A percentile compares a stretch with the other conserved stretches of the same genome.
Conservation (phyloP, 2,888 invertebrate genomes). For the Erebia aethiops region DNA sequence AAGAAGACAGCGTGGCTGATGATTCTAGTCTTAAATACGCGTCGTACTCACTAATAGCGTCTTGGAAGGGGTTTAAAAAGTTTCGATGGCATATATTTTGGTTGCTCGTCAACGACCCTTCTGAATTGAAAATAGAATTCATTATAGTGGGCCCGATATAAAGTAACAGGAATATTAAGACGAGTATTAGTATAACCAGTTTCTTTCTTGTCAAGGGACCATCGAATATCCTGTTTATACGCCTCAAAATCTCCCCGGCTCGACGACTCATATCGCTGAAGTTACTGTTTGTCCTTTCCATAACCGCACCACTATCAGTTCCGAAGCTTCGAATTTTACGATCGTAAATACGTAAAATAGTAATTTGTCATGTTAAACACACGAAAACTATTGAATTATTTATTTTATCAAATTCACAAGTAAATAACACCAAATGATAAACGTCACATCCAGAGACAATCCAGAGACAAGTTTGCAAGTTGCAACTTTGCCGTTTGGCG, state of each 20-base stretch:
- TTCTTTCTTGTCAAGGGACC: constrained; percentile 79
- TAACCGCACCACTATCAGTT: constrained; percentile 43
- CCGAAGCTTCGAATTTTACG: constrained; percentile 1
- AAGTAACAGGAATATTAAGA: constrained; percentile 82
- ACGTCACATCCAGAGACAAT: too few species aligned
- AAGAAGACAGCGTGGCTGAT: constrained; percentile 71
- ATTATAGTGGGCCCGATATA: constrained; percentile 86
- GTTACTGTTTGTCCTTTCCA: constrained; percentile 66
- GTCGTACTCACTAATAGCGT: constrained; percentile 85
- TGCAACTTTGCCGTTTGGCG: too few species aligned
- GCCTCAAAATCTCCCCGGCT: constrained; percentile 72
- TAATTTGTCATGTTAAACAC: constrained; percentile 31
- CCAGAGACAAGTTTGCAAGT: too few species aligned
- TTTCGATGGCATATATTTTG: constrained; percentile 86
- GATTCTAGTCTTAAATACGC: constrained; percentile 85
- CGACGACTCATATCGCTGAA: constrained; percentile 71
- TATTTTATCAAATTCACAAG: constrained; percentile 16
- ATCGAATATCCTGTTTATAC: constrained; percentile 73
- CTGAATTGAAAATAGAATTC: constrained; percentile 83
- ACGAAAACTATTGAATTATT: constrained; percentile 15
- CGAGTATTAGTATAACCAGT: constrained; percentile 75
- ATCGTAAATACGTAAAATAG: constrained; percentile 20
- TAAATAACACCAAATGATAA: constrained; percentile 7
- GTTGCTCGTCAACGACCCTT: constrained; percentile 68
- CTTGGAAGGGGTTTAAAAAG: constrained; percentile 84